Evolutionary conservation across 2,888 invertebrate species (phyloP).

Genomic region (Habroteleia sp.): DNA sequence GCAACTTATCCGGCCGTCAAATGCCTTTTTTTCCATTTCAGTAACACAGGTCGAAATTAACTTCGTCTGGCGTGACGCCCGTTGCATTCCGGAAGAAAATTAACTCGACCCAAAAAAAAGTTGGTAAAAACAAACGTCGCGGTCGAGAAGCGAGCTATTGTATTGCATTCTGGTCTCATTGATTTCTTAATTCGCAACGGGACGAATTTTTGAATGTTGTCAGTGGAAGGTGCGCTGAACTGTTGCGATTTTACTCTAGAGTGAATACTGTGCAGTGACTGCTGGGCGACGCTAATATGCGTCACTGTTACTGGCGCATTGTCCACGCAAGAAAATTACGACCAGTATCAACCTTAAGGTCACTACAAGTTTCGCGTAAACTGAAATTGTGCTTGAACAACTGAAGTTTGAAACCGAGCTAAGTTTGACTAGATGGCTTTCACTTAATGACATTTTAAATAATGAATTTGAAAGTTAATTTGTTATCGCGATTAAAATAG

Average conservation of each 20-base stretch:
- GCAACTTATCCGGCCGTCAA: conserved; percentile 11
- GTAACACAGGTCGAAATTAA: conserved; percentile 13
- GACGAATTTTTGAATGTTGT: conserved; percentile 47
- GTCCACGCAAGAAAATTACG: not conserved
- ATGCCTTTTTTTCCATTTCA: conserved; percentile 7
- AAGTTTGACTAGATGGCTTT: too few relatives aligned
- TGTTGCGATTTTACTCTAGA: too few relatives aligned
- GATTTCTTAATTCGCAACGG: conserved; percentile 40
- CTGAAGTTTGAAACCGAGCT: not conserved
- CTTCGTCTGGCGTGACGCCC: conserved; percentile 5
- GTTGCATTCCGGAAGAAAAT: conserved; percentile 9
- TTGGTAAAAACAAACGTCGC: not conserved
- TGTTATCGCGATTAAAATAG: too few relatives aligned
- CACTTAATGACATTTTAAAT: too few relatives aligned
- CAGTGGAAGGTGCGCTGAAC: too few relatives aligned
- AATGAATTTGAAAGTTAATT: too few relatives aligned
- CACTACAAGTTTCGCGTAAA: too few relatives aligned
- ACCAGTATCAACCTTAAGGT: conserved; percentile 6
- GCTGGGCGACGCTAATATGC: conserved; percentile 27
- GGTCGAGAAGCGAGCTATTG: conserved; percentile 6
- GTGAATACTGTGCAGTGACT: too few relatives aligned
- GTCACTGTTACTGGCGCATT: conserved; percentile 29
- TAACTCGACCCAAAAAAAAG: conserved; percentile 9
- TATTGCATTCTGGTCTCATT: conserved; percentile 26
- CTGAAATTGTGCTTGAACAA: too few relatives aligned